phyloP scores from a whole-genome alignment of 2,888 invertebrate species.

The Polyommatus icarus region DNA sequence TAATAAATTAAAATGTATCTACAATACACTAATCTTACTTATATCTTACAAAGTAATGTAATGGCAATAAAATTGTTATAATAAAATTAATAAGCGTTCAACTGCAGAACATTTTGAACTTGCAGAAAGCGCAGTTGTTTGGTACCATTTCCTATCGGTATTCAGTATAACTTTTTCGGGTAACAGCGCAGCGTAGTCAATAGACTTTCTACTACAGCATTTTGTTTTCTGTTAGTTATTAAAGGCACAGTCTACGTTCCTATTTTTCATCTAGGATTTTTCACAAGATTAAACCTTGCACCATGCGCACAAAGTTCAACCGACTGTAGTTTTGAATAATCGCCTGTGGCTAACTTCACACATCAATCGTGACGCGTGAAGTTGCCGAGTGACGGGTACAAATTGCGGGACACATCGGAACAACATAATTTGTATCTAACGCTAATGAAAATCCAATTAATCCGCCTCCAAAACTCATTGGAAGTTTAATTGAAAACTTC shows the following conservation, averaged over 20 bases:
- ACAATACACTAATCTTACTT: too few relatives aligned
- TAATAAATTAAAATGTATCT: too few relatives aligned
- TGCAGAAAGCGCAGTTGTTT: background rate
- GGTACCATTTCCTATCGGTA: background rate
- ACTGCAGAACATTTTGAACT: background rate
- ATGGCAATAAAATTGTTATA: background rate
- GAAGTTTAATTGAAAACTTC: constrained; percentile 79
- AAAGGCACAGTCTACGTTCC: background rate
- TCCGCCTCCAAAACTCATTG: constrained; percentile 76
- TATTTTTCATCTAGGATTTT: background rate
- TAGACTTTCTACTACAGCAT: constrained; percentile 2
- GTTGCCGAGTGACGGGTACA: constrained; percentile 70
- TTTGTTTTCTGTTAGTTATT: background rate
- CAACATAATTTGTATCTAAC: constrained; percentile 77
- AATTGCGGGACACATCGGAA: constrained; percentile 69
- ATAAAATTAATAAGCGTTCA: background rate
- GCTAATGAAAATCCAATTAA: constrained; percentile 80
- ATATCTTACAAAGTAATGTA: too few relatives aligned
- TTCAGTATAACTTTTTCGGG: background rate
- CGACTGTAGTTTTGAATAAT: background rate
- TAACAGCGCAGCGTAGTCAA: background rate
- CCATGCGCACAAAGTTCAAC: too few relatives aligned
- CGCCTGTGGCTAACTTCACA: constrained; percentile 37
- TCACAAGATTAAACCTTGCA: background rate
- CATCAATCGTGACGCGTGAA: constrained; percentile 53